These are phyloP conservation scores for Trinectes maculatus DNA, from an alignment of 2,113 vertebrate genomes.

Conservation along the genomic window DNA sequence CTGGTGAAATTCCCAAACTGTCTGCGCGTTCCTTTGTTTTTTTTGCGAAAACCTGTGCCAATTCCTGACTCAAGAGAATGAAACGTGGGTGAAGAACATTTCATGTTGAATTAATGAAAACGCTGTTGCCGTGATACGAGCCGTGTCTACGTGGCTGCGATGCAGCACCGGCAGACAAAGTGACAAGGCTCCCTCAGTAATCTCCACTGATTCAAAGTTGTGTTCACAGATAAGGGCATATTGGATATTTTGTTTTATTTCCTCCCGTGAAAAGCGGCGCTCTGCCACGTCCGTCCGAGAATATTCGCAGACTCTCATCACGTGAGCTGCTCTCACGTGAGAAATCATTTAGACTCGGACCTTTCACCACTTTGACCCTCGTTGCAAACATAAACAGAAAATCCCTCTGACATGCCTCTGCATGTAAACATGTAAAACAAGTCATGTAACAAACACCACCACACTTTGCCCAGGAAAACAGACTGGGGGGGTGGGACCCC, in stretches of 20 bases:
- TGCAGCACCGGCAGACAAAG: conserved; percentile 37
- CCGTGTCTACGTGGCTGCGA: conserved; percentile 41
- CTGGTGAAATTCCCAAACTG: conserved; percentile 57
- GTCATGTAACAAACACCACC: conserved; percentile 58
- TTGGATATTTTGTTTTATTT: conserved; percentile 68
- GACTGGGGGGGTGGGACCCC: conserved; percentile 38
- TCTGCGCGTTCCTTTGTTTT: conserved; percentile 50
- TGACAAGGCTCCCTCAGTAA: conserved; percentile 61
- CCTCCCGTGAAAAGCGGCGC: conserved; percentile 56
- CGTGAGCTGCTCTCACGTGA: conserved; percentile 58
- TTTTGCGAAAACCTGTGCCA: conserved; percentile 66
- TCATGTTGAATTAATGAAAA: conserved; percentile 68
- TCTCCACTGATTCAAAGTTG: conserved; percentile 64
- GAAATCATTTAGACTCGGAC: conserved; percentile 73
- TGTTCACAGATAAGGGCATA: conserved; percentile 64
- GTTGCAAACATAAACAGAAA: conserved; percentile 72
- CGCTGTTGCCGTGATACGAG: conserved; percentile 38
- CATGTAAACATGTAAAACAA: conserved; percentile 69
- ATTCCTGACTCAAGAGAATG: conserved; percentile 71
- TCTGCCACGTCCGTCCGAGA: conserved; percentile 50
- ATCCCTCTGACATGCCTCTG: conserved; percentile 65
- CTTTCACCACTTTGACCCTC: conserved; percentile 70
- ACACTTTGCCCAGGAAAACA: conserved; percentile 53
- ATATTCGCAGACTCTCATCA: conserved; percentile 62
- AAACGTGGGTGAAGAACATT: conserved; percentile 71